Base-by-base conservation (phyloP, 2,797 vertebrate genomes). In the Chromobotia macracanthus region DNA sequence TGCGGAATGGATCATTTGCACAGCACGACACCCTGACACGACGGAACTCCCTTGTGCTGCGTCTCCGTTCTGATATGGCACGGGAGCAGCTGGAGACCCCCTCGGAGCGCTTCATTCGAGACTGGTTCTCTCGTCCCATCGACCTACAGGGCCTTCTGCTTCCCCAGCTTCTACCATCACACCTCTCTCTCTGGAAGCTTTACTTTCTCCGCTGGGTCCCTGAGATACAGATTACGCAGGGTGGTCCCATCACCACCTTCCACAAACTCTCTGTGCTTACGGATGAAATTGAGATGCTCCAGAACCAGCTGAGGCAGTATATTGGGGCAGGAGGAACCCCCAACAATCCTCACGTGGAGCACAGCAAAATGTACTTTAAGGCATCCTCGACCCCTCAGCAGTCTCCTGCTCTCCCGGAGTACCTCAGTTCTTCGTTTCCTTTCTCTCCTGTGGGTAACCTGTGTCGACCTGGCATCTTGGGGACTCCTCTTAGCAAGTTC, bases 181-280 rank as follows among this genome's bases (percentile, higher is more conserved):
- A 96, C 71, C 76, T 98, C 35, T 93, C 94, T 74, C 90, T 99
- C 18, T 99, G 98, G 98, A 97, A 95, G 87, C 95, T 99, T 1
- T 96, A 95, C 89, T 99, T 98, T 87, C 93, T 99, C 55, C 97
- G 98, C 83, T 99, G 98, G 98, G 95, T 99, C 38, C 95, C 97
- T 0, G 98, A 99, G 88, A 94, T 95, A 11, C 96, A 96, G 91
- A 99, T 99, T 83, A 85, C 85, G 31, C 89, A 89, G 0, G 98
- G 98, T 0, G 97, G 98, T 77, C 86, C 91, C 85, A 89, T 96
- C 89, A 94, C 95, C 0, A 86, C 95, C 69, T 97, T 95, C 85
- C 95, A 96, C 87, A 95, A 92, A 87, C 91, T 96, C 21, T 99
- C 96, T 0, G 67, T 96, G 65, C 90, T 99, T 88, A 96, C 94